phyloP scores from a whole-genome alignment of 30 jellyfish, hydroid and myxozoan genomes.

The Turritopsis dohrnii region DNA sequence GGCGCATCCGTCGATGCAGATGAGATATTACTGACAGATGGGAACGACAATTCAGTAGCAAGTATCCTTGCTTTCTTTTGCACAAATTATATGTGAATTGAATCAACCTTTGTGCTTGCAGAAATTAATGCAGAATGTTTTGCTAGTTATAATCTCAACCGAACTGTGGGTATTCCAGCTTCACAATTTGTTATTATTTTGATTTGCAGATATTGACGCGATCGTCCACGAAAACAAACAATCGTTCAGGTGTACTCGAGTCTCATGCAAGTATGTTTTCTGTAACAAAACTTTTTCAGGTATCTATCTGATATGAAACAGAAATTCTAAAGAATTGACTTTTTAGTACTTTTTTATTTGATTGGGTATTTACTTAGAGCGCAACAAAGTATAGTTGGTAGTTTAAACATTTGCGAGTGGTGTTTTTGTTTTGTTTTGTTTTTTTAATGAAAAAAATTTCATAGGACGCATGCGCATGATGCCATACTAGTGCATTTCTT shows the following conservation, averaged over 20 bases:
- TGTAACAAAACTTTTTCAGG: no score
- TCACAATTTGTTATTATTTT: not conserved
- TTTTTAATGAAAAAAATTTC: no score
- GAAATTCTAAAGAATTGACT: no score
- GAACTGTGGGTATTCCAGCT: no score
- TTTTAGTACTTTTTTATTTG: no score
- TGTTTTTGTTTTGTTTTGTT: no score
- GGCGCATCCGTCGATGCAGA: slow-evolving; percentile 28
- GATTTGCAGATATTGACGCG: slow-evolving; percentile 3
- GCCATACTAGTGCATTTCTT: no score
- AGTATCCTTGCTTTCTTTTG: slow-evolving; percentile 29
- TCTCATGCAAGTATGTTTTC: slow-evolving; percentile 10
- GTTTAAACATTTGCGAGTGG: no score
- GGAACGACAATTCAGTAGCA: slow-evolving; percentile 32
- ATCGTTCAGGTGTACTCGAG: slow-evolving; percentile 8
- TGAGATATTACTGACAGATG: slow-evolving; percentile 40
- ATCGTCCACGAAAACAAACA: slow-evolving; percentile 16
- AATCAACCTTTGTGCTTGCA: not conserved
- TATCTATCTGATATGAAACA: no score
- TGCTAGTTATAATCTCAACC: not conserved
- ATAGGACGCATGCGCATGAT: no score
- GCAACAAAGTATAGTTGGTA: no score
- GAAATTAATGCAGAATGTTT: not conserved
- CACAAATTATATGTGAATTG: not conserved
- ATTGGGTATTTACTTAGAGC: no score